phyloP scores from a whole-genome alignment of 2,888 invertebrate genomes.

The Halocaridina rubra region DNA sequence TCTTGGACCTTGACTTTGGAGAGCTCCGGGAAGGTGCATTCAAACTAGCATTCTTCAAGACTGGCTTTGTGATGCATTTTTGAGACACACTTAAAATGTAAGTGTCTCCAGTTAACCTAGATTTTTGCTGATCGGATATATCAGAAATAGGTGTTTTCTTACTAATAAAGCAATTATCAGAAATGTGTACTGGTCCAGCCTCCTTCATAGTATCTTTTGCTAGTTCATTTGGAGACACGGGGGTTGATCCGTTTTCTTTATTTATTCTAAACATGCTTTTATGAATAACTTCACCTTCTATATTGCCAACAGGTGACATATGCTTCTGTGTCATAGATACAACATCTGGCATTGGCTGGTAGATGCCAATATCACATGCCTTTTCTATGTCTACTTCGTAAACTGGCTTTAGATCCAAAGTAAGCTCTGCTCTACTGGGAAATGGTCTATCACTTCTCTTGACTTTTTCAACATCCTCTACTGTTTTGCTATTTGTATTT shows the following conservation, averaged over 20 bases:
- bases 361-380: background rate
- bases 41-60: background rate
- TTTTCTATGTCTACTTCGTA: background rate
- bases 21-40: background rate
- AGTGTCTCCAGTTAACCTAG: background rate
- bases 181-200: background rate
- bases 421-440: background rate
- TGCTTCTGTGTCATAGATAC: slow-evolving; percentile 32
- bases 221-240: background rate
- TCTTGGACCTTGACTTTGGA: background rate
- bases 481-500: background rate
- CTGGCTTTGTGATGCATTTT: background rate
- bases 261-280: slow-evolving; percentile 34
- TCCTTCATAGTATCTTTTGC: background rate
- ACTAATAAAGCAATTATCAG: too few species aligned
- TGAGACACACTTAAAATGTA: background rate
- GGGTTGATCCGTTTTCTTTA: background rate
- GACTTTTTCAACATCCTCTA: background rate
- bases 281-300: background rate
- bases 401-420: slow-evolving; percentile 1
- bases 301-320: background rate
- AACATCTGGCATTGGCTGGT: slow-evolving; percentile 29
- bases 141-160: background rate
- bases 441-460: background rate
- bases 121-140: background rate